A percentile compares a stretch with the other conserved stretches of the same genome.
phyloP scores from a whole-genome alignment of 2,113 vertebrate species.

The Neogobius melanostomus region DNA sequence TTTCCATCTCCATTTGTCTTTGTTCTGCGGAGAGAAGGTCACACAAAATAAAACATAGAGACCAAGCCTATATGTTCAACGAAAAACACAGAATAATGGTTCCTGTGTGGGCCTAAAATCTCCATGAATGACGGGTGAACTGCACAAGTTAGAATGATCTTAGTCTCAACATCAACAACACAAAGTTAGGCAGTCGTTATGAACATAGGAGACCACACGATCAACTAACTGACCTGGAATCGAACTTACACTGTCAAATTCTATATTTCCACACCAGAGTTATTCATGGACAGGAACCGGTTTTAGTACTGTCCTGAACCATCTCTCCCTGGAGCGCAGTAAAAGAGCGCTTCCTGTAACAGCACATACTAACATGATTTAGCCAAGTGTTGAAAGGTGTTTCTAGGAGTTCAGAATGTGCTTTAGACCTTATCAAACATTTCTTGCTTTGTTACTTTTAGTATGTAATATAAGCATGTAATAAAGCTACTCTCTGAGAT shows the following conservation, averaged over 20 bases:
- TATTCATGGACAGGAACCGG: constrained; percentile 11
- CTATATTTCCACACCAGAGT: neutral
- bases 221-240: neutral
- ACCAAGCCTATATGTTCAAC: neutral
- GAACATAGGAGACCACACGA: no score
- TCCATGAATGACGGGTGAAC: no score
- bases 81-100: no score
- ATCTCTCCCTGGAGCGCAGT: constrained; percentile 25
- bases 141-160: no score
- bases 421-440: neutral
- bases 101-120: no score
- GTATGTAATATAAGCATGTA: no score
- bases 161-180: no score
- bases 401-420: neutral
- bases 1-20: constrained; percentile 35
- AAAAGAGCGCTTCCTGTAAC: constrained; percentile 41
- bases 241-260: neutral
- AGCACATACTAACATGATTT: constrained; percentile 40
- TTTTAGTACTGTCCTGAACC: constrained; percentile 30
- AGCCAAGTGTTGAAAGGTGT: constrained; percentile 28
- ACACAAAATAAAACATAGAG: no score
- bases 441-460: no score
- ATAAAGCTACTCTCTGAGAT: no score
- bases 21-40: constrained; percentile 11
- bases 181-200: no score